A percentile compares a stretch with the other conserved stretches of the same genome.
Evolutionary conservation across 1,140 invertebrate genomes (phyloP).

Genomic region (Calliphora vicina): DNA sequence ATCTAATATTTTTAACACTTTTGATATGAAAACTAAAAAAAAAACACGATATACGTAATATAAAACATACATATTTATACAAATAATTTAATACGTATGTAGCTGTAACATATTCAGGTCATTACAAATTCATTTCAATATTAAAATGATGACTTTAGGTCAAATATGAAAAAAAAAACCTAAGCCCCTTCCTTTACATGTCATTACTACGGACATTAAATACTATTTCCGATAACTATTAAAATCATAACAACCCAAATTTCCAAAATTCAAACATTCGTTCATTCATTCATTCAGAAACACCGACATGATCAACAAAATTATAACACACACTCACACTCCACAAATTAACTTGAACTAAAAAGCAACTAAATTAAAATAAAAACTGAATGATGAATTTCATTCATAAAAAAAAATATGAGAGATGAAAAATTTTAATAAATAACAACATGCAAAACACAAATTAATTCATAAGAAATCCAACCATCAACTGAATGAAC

Average conservation of each 20-base stretch:
- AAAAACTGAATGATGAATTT: conserved; percentile 26
- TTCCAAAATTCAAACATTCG: background rate
- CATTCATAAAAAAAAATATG: conserved; percentile 29
- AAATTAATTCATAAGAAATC: conserved; percentile 36
- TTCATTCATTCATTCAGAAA: background rate
- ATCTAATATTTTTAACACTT: too few relatives aligned
- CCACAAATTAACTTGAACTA: background rate
- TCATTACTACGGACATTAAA: background rate
- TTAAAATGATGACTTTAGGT: too few relatives aligned
- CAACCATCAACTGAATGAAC: background rate
- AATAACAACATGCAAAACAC: conserved; percentile 37
- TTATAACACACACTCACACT: background rate
- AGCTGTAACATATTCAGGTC: too few relatives aligned
- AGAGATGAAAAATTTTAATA: conserved; percentile 25
- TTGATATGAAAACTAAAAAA: too few relatives aligned
- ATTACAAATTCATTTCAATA: too few relatives aligned
- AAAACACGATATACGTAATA: too few relatives aligned
- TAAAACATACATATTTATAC: too few relatives aligned
- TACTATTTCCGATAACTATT: conserved; percentile 31
- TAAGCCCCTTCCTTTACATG: too few relatives aligned
- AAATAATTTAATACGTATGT: too few relatives aligned
- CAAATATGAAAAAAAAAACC: too few relatives aligned
- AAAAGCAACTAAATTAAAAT: background rate
- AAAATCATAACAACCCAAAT: conserved; percentile 14
- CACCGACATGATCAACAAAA: background rate